These are phyloP conservation scores for Abscondita cerata DNA, from an alignment of 2,888 invertebrate genomes.

Conservation along the genomic window DNA sequence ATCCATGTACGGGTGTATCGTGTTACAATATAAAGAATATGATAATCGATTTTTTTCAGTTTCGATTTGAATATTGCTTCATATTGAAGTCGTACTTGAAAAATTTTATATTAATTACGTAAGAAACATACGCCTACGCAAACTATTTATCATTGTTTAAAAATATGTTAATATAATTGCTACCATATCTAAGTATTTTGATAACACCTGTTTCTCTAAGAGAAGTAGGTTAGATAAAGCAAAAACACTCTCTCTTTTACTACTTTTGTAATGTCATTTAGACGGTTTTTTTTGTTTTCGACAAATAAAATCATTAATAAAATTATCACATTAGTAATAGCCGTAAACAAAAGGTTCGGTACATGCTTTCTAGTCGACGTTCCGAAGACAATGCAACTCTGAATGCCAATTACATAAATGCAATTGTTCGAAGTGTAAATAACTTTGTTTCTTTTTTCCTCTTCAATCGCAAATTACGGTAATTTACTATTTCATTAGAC, in stretches of 20 bases:
- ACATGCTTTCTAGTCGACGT: background rate
- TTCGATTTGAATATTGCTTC: constrained; percentile 11
- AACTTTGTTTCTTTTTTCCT: background rate
- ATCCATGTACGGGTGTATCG: constrained; percentile 10
- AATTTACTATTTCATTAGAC: no score
- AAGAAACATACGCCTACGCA: background rate
- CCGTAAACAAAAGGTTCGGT: no score
- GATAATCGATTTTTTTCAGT: constrained; percentile 7
- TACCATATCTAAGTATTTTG: no score
- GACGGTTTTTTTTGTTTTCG: background rate
- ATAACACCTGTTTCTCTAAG: no score
- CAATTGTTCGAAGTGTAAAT: constrained; percentile 1
- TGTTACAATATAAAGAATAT: constrained; percentile 6
- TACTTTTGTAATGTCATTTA: no score
- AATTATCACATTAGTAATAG: no score
- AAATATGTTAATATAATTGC: no score
- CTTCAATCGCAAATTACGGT: background rate
- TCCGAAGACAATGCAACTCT: background rate
- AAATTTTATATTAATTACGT: constrained; percentile 8
- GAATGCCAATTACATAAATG: constrained; percentile 2
- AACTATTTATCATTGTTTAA: no score
- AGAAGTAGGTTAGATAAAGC: no score
- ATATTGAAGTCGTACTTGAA: constrained; percentile 6
- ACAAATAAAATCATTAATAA: background rate
- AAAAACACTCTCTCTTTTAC: no score